Base-by-base conservation (phyloP, 2,113 vertebrate species). In the Anguilla japonica region DNA sequence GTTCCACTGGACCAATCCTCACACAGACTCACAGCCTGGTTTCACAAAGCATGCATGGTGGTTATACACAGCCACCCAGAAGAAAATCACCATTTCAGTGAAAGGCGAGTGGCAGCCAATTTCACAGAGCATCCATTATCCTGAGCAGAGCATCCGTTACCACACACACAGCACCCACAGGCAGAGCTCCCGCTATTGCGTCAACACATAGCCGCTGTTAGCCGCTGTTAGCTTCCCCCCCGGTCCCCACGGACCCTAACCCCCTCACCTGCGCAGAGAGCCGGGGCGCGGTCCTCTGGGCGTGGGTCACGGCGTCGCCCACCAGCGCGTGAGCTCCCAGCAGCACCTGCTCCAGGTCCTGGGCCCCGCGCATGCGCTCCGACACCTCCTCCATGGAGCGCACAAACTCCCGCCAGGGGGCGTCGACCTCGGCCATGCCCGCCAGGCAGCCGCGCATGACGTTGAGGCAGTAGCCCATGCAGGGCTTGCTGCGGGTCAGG, bases 391-490 rank as follows among this genome's bases (percentile, higher is more conserved):
- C 97, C 93, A 98, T 86, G 0, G 97, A 96, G 84, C 87, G 94
- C 60, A 98, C 93, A 29, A 97, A 98, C 0, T 94, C 94, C 53
- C 89, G 92, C 97, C 98, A 99, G 81, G 96, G 96, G 39, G 87
- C 41, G 85, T 97, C 96, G n/a, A 98, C 94, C 91, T 98, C 97
- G 0, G 95, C 97, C 89, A 96, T 5, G 83, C 93, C 95, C 0
- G 97, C 97, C 88, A 98, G 91, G 91, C 98, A 98, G 85, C 97
- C 97, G 0, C 96, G 92, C 81, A 97, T 83, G 50, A 97, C 94
- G 0, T 97, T 98, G 87, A 98, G 97, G 91, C 97, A 98, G 93
- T 97, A 98, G 0, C 97, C 98, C 95, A 96, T 95, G 87, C 97
- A 98, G 13, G 97, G 97, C 83, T 95, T 97, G 86, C 95, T 95